These are phyloP conservation scores for Alentia gelatinosa DNA, from an alignment of 2,888 invertebrate genomes.

Conservation along the genomic window DNA sequence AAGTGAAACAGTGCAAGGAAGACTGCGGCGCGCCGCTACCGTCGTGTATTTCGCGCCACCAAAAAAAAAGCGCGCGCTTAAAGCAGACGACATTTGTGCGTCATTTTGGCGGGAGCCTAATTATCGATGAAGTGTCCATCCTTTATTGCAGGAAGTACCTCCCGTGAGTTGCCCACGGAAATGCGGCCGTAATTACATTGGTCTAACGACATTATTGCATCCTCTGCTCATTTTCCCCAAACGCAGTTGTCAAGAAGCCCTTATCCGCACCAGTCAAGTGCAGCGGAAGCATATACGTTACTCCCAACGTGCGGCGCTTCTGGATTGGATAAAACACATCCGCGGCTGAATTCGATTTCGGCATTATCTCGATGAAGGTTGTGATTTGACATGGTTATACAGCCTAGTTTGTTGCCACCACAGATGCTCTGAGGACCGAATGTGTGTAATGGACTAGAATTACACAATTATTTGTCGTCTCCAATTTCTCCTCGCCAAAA, in stretches of 20 bases:
- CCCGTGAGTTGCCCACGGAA: constrained; percentile 46
- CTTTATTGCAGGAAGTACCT: constrained; percentile 47
- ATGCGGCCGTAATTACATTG: constrained; percentile 36
- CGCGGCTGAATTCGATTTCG: constrained; percentile 38
- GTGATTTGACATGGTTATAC: constrained; percentile 46
- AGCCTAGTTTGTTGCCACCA: constrained; percentile 47
- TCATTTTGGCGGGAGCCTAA: constrained; percentile 40
- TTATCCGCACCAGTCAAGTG: not conserved
- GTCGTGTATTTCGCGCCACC: not conserved
- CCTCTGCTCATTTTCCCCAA: constrained; percentile 42
- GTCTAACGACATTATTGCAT: constrained; percentile 26
- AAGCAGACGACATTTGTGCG: constrained; percentile 34
- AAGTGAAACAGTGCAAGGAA: not conserved
- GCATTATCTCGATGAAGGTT: constrained; percentile 27
- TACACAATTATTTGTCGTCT: constrained; percentile 50
- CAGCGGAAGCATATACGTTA: constrained; percentile 38
- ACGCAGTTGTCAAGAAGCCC: constrained; percentile 24
- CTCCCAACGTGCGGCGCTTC: constrained; percentile 16
- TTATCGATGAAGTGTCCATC: constrained; percentile 50
- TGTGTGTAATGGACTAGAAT: constrained; percentile 39
- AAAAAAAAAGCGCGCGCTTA: not conserved
- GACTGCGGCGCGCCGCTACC: not conserved
- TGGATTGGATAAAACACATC: constrained; percentile 41
- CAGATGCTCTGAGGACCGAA: not conserved
- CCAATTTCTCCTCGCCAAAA: constrained; percentile 13